These are phyloP conservation scores for Clusia tigrina DNA, from an alignment of 2,888 invertebrate species.

Conservation along the genomic window DNA sequence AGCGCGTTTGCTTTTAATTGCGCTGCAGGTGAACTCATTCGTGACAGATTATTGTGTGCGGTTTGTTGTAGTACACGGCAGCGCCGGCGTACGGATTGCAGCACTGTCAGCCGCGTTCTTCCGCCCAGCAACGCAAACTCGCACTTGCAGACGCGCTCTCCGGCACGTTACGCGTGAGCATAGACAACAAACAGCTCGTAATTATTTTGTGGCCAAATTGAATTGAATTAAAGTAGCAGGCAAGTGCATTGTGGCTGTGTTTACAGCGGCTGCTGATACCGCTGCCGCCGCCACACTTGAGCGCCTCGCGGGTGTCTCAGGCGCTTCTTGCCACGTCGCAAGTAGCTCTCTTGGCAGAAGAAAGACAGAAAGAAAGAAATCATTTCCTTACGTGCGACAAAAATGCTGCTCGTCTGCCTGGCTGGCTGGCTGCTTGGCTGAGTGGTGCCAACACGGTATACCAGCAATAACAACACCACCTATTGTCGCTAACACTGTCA, in stretches of 20 bases:
- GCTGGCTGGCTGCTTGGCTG: background rate
- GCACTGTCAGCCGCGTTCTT: no score
- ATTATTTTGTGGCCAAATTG: slow-evolving; percentile 55
- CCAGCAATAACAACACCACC: slow-evolving; percentile 33
- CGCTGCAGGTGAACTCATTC: slow-evolving; percentile 26
- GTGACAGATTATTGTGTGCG: slow-evolving; percentile 25
- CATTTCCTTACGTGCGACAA: slow-evolving; percentile 6
- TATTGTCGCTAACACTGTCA: slow-evolving; percentile 51
- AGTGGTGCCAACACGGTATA: slow-evolving; percentile 21
- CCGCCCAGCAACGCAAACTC: slow-evolving; percentile 1
- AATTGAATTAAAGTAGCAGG: slow-evolving; percentile 49
- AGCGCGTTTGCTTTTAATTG: background rate
- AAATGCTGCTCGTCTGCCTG: slow-evolving; percentile 9
- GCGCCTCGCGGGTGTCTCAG: slow-evolving; percentile 51
- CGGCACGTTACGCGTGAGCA: slow-evolving; percentile 52
- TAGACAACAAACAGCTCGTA: slow-evolving; percentile 53
- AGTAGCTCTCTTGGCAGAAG: background rate
- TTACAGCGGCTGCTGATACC: slow-evolving; percentile 17
- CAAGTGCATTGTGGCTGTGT: background rate
- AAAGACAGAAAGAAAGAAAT: background rate
- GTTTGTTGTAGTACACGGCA: slow-evolving; percentile 9
- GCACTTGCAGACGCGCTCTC: slow-evolving; percentile 30
- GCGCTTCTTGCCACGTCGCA: background rate
- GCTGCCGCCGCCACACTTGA: slow-evolving; percentile 47
- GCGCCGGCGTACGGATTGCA: background rate